Base-by-base conservation (phyloP, 2,888 invertebrate genomes). In the Tetrapedia diversipes region DNA sequence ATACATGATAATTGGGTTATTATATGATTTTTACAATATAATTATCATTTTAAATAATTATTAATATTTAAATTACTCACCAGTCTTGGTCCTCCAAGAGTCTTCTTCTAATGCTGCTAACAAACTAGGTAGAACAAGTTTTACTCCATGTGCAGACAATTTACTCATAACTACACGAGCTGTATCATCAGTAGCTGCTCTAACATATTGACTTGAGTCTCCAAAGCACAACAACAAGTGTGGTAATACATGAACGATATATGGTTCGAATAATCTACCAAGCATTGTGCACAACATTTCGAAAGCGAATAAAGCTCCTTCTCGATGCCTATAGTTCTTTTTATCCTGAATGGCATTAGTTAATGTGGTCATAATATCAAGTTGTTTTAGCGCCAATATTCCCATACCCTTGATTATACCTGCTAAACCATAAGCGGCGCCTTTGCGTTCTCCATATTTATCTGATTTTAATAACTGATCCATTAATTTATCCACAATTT, bases 61-160 rank as follows among this genome's bases (percentile, higher is more conserved):
- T 56, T 19, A 57, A n/a, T 16, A 19, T 24, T 64, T 64, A 22
- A 45, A 74, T 61, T 56, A 76, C 80, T 85, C 63, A 95, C 96
- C 98, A 8, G 97, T 97, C 92, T 99, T 99, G 0, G 99, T 99
- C 89, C 99, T 94, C 99, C 99, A 99, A 19, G 98, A 98, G 92
- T 99, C 99, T 91, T 99, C 98, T 91, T 99, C 97, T 68, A 99
- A 93, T 39, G 98, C 99, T 86, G 96, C 96, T 77, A 99, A 93
- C 79, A 99, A 93, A 77, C 98, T 96, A 0, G 99, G 99, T 84
- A 99, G 93, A 69, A 99, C 98, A 49, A 99, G 94, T 93, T 99
- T 99, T 51, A 99, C 99, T 78, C 99, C 99, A 92, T 99, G 99
- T 77, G 97, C 98, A 70, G 97, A 98, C 72, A 99, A 94, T 91